Conservation (phyloP, 1,140 invertebrate genomes). For the Temnothorax longispinosus region DNA sequence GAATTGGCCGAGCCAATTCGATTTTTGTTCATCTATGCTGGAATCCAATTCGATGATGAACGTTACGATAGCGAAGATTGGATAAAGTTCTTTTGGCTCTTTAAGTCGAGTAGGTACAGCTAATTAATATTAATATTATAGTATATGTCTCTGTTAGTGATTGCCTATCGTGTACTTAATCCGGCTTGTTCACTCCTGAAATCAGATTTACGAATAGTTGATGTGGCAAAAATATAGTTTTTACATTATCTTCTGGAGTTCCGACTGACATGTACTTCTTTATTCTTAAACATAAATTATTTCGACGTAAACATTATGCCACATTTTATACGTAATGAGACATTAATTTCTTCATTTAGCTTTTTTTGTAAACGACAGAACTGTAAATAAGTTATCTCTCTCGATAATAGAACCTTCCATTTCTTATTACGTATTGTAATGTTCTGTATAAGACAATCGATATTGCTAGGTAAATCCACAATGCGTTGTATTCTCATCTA, state of each 20-base stretch:
- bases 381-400: neutral
- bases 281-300: neutral
- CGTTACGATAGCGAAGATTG: conserved; percentile 87
- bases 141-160: neutral
- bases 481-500: conserved; percentile 20
- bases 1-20: conserved; percentile 91
- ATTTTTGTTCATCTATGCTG: conserved; percentile 90
- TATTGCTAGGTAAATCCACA: conserved; percentile 40
- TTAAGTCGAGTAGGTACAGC: conserved; percentile 82
- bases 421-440: neutral
- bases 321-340: neutral
- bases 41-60: conserved; percentile 90
- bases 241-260: no score
- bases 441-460: conserved; percentile 21
- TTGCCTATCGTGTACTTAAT: neutral
- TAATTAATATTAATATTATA: neutral
- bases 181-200: neutral
- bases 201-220: neutral
- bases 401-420: conserved; percentile 16
- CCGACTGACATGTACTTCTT: neutral
- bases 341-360: neutral
- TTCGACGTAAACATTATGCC: neutral
- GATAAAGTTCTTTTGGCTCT: conserved; percentile 86
- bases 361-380: neutral
- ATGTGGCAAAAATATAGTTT: neutral